phyloP scores from a whole-genome alignment of 2,888 invertebrate genomes.

The Rosalia funebris region DNA sequence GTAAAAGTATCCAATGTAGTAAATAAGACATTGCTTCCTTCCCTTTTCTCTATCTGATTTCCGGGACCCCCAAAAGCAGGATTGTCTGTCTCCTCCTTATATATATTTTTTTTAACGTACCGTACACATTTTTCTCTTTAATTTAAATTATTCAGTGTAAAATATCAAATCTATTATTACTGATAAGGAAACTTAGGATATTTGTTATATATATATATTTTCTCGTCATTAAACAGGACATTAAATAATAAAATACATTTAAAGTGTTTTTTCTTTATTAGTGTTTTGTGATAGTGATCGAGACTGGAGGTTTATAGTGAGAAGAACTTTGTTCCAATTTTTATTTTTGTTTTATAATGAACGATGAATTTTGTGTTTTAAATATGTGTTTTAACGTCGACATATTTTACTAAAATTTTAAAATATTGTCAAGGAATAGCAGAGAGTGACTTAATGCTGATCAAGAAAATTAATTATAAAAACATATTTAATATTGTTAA shows the following conservation, averaged over 20 bases:
- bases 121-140: conserved; percentile 34
- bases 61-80: conserved; percentile 46
- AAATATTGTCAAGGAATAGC: conserved; percentile 9
- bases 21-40: conserved; percentile 46
- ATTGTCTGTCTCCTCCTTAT: conserved; percentile 50
- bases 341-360: conserved; percentile 16
- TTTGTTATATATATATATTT: conserved; percentile 52
- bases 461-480: not conserved
- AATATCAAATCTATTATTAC: conserved; percentile 47
- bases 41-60: conserved; percentile 27
- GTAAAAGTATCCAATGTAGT: conserved; percentile 55
- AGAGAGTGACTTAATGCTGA: conserved; percentile 4
- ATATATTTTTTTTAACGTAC: conserved; percentile 35
- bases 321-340: conserved; percentile 20
- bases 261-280: conserved; percentile 46
- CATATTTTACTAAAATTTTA: conserved; percentile 3
- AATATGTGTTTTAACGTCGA: conserved; percentile 1
- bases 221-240: conserved; percentile 52
- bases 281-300: conserved; percentile 41
- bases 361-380: conserved; percentile 12
- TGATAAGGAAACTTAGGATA: conserved; percentile 47
- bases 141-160: conserved; percentile 50
- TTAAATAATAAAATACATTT: conserved; percentile 50
- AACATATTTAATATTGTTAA: no score
- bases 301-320: conserved; percentile 26